Conservation (phyloP, 2,888 invertebrate species). For the Orchestes rusci region DNA sequence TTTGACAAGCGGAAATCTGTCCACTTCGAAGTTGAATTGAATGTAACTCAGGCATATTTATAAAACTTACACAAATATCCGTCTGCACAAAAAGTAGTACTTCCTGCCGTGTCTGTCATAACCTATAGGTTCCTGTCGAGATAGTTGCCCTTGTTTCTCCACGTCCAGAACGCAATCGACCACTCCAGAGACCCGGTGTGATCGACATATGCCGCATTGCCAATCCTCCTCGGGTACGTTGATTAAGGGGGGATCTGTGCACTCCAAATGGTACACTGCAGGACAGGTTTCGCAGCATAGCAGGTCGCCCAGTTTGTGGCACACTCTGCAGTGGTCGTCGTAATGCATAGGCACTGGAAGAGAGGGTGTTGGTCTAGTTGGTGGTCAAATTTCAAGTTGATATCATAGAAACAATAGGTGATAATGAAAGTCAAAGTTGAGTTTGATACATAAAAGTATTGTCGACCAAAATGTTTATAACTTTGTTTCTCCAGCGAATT, state of each 20-base stretch:
- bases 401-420: too few relatives aligned
- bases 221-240: conserved; percentile 96
- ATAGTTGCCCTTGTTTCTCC: conserved; percentile 85
- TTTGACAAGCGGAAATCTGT: too few relatives aligned
- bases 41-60: too few relatives aligned
- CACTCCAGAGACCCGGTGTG: conserved; percentile 87
- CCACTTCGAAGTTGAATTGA: too few relatives aligned
- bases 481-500: too few relatives aligned
- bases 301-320: conserved; percentile 88
- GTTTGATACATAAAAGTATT: too few relatives aligned
- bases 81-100: conserved; percentile 92
- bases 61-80: conserved; percentile 83
- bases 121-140: conserved; percentile 90
- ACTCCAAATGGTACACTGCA: conserved; percentile 94
- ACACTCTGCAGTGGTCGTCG: conserved; percentile 88
- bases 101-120: conserved; percentile 94
- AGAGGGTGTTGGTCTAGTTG: conserved; percentile 21
- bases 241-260: conserved; percentile 89
- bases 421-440: too few relatives aligned
- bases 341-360: conserved; percentile 72
- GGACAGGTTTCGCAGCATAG: conserved; percentile 98
- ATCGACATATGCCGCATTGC: conserved; percentile 91
- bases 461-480: too few relatives aligned
- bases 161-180: conserved; percentile 87
- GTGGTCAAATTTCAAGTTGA: too few relatives aligned